These are phyloP conservation scores for Protonemura montana DNA, from an alignment of 2,888 invertebrate species.

Conservation along the genomic window DNA sequence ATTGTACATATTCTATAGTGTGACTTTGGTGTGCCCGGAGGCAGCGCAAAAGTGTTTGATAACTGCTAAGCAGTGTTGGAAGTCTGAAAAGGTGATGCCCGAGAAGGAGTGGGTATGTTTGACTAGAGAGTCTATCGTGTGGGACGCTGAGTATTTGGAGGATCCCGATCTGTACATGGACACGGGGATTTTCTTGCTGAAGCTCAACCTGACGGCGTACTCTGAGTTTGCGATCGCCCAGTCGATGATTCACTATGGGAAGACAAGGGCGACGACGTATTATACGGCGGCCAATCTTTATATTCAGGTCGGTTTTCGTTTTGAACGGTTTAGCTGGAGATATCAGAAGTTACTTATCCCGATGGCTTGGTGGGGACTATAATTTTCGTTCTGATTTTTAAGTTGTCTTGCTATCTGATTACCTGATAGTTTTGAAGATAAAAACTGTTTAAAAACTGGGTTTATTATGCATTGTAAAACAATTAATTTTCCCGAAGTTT, in stretches of 20 bases:
- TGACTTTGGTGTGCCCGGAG: background rate
- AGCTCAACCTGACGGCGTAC: background rate
- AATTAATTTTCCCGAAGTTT: too few species aligned
- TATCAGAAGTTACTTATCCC: too few species aligned
- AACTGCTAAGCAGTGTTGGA: background rate
- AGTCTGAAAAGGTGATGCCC: background rate
- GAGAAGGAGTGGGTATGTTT: background rate
- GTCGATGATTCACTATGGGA: background rate
- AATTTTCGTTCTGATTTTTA: too few species aligned
- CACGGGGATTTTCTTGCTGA: background rate
- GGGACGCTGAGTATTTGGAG: background rate
- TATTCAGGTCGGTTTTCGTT: background rate
- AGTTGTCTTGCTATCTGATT: too few species aligned
- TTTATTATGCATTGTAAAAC: too few species aligned
- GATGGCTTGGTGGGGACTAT: too few species aligned
- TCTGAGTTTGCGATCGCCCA: background rate
- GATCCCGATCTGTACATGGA: background rate
- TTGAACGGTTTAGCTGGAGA: too few species aligned
- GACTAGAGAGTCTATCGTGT: background rate
- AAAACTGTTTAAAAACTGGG: too few species aligned
- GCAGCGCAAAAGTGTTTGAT: background rate
- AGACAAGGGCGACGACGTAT: background rate
- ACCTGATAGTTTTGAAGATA: too few species aligned
- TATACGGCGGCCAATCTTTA: background rate
- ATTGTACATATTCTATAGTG: background rate